Percentiles rank a stretch among this genome's conserved stretches.
Evolutionary conservation across 1,140 invertebrate genomes (phyloP).

Genomic region (Eurosta solidaginis): DNA sequence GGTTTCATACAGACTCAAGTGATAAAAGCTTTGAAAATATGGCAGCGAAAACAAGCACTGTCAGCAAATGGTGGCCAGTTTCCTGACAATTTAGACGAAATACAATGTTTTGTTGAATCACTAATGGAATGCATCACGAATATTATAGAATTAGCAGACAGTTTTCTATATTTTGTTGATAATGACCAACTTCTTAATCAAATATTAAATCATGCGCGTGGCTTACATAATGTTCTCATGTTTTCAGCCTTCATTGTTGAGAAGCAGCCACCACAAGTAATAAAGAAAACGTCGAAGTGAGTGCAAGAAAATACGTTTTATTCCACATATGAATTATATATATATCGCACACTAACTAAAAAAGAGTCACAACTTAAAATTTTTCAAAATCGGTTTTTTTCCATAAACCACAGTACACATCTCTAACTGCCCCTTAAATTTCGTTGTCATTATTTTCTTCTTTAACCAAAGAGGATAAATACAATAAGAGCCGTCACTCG

Average conservation of each 20-base stretch:
- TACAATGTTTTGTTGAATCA: slow-evolving; percentile 96
- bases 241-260: slow-evolving; percentile 97
- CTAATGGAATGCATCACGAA: slow-evolving; percentile 78
- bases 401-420: no score
- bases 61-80: slow-evolving; percentile 90
- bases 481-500: no score
- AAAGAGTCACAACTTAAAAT: no score
- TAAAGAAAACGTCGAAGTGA: slow-evolving; percentile 91
- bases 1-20: slow-evolving; percentile 77
- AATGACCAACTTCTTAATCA: slow-evolving; percentile 70
- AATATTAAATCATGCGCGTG: slow-evolving; percentile 65
- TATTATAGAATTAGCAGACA: slow-evolving; percentile 65
- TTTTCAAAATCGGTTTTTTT: no score
- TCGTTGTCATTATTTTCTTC: no score
- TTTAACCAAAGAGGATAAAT: no score
- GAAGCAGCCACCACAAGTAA: slow-evolving; percentile 96
- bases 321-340: not conserved
- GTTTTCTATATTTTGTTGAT: slow-evolving; percentile 59
- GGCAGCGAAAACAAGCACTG: slow-evolving; percentile 92
- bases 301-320: not conserved
- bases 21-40: slow-evolving; percentile 87
- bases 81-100: slow-evolving; percentile 77
- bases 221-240: slow-evolving; percentile 72
- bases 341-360: no score
- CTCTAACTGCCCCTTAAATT: no score